Evolutionary conservation across 2,113 vertebrate species (phyloP), one percentile per base, ranked within the genome.

Genomic region (Egretta garzetta): DNA sequence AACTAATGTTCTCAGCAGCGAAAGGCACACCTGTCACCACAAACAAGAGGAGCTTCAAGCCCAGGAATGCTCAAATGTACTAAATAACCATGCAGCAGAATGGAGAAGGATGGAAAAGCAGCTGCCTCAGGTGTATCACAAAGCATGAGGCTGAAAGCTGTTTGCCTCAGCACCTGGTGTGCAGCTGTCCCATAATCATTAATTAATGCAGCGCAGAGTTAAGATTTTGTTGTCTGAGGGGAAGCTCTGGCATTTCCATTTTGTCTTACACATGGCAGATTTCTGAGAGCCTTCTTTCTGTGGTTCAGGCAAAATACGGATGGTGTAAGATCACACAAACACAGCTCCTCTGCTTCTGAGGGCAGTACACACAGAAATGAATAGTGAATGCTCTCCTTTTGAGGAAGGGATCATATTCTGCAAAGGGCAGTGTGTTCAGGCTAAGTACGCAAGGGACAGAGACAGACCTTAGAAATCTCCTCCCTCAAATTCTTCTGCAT

Each of bases 131-230:
- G 82, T 96, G 86, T 39, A 70, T 39, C 56, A 77, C 23, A 66
- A 83, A 83, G 32, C 68, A 67, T 1, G 24, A 56, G 52, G 55
- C 72, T 71, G 92, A 80, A 90, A 95, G 93, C 60, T 91, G 75
- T 94, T 96, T 94, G 88, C 47, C 71, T 95, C 94, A 95, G 90
- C 88, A 95, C 59, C 68, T 80, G 80, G 86, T 41, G 82, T 28
- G 16, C 94, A 95, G 91, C 83, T 95, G 88, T 52, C 88, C 82
- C 56, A 26, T 14, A n/a, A 66, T 58, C 77, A 62, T 58, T 86
- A 92, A 94, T 62, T 76, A 90, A 76, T 22, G 45, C 81, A 88
- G n/a, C 27, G 50, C 75, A 90, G 88, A 88, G 39, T 24, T 47
- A 63, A 39, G 63, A 17, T 71, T 76, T 53, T 76, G 37, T 37